Evolutionary conservation across 2,888 invertebrate species (phyloP).

Genomic region (Acrobasis consociella): DNA sequence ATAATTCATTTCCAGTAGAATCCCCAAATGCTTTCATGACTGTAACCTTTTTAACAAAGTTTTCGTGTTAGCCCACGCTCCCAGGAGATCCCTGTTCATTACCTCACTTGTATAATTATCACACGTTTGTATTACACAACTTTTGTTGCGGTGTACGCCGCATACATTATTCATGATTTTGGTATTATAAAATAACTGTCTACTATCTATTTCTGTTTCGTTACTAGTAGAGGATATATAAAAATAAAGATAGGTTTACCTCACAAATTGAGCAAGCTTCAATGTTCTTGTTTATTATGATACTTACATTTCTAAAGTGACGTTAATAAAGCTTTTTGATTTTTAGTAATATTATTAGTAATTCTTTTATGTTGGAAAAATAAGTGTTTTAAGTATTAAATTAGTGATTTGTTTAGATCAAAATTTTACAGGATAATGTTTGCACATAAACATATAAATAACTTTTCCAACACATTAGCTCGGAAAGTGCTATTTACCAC

Average conservation of each 20-base stretch:
- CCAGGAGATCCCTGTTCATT: not conserved
- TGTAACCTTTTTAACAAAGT: conserved; percentile 12
- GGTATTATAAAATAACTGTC: not conserved
- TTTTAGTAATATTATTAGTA: too few species aligned
- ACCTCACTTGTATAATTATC: conserved; percentile 12
- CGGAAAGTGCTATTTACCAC: too few species aligned
- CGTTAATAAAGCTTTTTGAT: not conserved
- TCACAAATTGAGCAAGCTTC: too few species aligned
- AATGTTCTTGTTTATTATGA: not conserved
- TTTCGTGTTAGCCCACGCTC: conserved; percentile 9
- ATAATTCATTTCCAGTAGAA: not conserved
- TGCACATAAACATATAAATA: too few species aligned
- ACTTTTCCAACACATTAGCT: too few species aligned
- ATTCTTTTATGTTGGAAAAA: too few species aligned
- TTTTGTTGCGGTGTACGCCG: not conserved
- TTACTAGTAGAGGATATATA: too few species aligned
- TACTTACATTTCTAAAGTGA: not conserved
- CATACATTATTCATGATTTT: conserved; percentile 11
- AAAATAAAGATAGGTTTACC: too few species aligned
- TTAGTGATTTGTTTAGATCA: too few species aligned
- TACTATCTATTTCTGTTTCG: too few species aligned
- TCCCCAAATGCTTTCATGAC: not conserved
- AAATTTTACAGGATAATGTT: too few species aligned
- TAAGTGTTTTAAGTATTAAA: too few species aligned
- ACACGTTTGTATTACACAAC: conserved; percentile 12